Conservation (phyloP, 2,888 invertebrate species). For the Pseudococcus longispinus region DNA sequence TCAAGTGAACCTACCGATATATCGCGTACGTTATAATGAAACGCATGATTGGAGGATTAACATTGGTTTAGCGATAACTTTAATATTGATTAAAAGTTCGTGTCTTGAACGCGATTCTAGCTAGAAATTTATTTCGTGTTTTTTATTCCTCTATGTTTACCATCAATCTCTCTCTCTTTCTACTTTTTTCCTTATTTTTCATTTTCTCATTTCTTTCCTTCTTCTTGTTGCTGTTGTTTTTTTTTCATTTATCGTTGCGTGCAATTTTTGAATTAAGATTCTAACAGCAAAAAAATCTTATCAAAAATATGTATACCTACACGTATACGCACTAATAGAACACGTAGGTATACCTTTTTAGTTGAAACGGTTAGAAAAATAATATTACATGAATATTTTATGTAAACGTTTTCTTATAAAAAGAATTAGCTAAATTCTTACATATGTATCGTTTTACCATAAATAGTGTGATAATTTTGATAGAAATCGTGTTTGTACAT, state of each 20-base stretch:
- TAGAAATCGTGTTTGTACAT: no score
- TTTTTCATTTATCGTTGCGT: conserved; percentile 20
- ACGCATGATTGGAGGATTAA: conserved; percentile 22
- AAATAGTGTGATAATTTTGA: not conserved
- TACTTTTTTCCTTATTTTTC: not conserved
- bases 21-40: conserved; percentile 1
- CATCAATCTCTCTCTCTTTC: not conserved
- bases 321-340: not conserved
- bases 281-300: not conserved
- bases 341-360: not conserved
- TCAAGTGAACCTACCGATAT: not conserved
- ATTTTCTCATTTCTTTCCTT: not conserved
- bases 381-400: not conserved
- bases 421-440: not conserved
- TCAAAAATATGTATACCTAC: conserved; percentile 15
- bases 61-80: conserved; percentile 28
- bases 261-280: conserved; percentile 26
- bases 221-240: not conserved
- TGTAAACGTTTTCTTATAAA: not conserved
- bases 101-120: conserved; percentile 16
- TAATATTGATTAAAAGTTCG: conserved; percentile 28
- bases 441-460: not conserved
- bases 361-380: not conserved
- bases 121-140: conserved; percentile 24
- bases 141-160: conserved; percentile 16